These are phyloP conservation scores for Pelecanus crispus DNA, from an alignment of 2,113 vertebrate genomes.

Conservation along the genomic window DNA sequence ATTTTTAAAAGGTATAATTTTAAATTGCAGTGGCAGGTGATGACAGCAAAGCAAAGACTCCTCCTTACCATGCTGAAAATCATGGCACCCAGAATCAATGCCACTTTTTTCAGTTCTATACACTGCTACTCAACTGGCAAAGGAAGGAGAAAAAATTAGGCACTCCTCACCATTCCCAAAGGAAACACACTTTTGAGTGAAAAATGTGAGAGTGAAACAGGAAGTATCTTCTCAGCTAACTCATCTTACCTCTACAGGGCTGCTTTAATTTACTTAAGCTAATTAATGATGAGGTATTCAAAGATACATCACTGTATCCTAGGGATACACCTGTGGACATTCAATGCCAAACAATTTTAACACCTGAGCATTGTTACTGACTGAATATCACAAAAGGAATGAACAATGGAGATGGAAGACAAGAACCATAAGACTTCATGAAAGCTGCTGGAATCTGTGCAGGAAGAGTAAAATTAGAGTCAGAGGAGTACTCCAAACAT, in stretches of 20 bases:
- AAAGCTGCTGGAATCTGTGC: not conserved
- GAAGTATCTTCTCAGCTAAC: not conserved
- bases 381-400: not conserved
- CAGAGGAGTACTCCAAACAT: not conserved
- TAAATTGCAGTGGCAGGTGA: not conserved
- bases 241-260: not conserved
- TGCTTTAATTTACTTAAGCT: not conserved
- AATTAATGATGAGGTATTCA: not conserved
- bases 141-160: not conserved
- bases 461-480: not conserved
- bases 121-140: not conserved
- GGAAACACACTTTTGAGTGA: not conserved
- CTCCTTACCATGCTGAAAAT: not conserved
- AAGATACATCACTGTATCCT: not conserved
- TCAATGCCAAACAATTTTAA: not conserved
- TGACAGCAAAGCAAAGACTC: not conserved
- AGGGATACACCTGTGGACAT: not conserved
- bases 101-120: not conserved
- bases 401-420: not conserved
- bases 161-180: not conserved
- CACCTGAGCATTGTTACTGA: not conserved
- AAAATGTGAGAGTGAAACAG: not conserved
- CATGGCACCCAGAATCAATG: not conserved
- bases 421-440: not conserved
- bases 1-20: not conserved